A percentile compares a stretch with the other conserved stretches of the same genome.
Conservation (phyloP, 1,140 invertebrate genomes). For the Heliothis virescens region DNA sequence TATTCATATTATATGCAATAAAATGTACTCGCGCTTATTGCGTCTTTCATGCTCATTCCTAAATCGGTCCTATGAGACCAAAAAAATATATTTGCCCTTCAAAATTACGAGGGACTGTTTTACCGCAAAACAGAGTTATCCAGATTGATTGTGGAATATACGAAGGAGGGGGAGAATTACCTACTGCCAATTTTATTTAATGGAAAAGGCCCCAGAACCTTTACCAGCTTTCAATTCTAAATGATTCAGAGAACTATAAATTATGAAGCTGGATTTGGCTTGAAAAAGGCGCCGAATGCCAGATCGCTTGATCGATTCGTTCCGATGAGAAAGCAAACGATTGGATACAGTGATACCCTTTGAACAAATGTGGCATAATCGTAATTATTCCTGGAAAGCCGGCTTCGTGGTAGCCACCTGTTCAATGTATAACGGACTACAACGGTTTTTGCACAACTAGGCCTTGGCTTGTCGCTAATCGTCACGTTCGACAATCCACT, state of each 20-base stretch:
- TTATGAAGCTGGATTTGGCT: not conserved
- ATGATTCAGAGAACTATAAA: not conserved
- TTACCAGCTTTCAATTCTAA: not conserved
- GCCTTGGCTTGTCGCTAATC: constrained; percentile 56
- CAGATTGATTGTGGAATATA: constrained; percentile 20
- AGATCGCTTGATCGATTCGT: constrained; percentile 65
- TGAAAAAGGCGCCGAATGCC: not conserved
- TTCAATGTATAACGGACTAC: constrained; percentile 60
- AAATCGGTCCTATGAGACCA: not conserved
- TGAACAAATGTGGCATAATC: constrained; percentile 72
- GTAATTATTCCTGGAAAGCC: constrained; percentile 70
- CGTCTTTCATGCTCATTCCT: too few species aligned
- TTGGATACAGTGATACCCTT: constrained; percentile 56
- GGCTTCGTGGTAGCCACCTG: constrained; percentile 62
- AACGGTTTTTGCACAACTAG: constrained; percentile 74
- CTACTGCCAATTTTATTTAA: constrained; percentile 23
- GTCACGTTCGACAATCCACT: constrained; percentile 49
- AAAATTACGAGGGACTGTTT: constrained; percentile 6
- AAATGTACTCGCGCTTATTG: too few species aligned
- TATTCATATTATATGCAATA: too few species aligned
- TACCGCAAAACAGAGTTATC: constrained; percentile 1
- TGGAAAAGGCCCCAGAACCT: not conserved
- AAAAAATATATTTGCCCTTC: not conserved
- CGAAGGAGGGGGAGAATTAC: not conserved
- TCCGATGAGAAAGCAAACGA: constrained; percentile 70